Evolutionary conservation across 1,140 invertebrate genomes (phyloP).

Genomic region (Drosophila paulistorum): DNA sequence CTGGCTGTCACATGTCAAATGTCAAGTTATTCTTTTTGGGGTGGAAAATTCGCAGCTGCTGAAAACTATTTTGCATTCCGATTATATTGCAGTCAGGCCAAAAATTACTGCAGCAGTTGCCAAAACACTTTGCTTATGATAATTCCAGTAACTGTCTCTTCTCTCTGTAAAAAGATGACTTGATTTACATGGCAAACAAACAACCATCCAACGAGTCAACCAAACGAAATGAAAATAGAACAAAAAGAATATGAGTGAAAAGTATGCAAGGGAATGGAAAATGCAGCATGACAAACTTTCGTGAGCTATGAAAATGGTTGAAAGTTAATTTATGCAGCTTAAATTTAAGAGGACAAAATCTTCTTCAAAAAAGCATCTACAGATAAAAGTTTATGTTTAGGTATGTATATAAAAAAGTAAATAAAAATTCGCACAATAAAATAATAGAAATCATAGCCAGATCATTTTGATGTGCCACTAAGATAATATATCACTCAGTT

Average conservation of each 20-base stretch:
- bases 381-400: not conserved
- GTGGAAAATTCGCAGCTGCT: constrained; percentile 51
- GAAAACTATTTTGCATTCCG: constrained; percentile 73
- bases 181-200: constrained; percentile 48
- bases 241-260: not conserved
- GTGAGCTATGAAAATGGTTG: not conserved
- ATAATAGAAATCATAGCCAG: not conserved
- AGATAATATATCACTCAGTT: not conserved
- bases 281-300: constrained; percentile 21
- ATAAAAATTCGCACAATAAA: constrained; percentile 3
- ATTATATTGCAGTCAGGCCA: constrained; percentile 53
- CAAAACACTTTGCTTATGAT: constrained; percentile 68
- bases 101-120: constrained; percentile 55
- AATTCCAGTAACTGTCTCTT: constrained; percentile 46
- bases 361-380: not conserved
- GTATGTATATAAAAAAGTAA: not conserved
- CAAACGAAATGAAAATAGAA: not conserved
- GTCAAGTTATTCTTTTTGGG: constrained; percentile 55
- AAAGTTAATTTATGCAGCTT: constrained; percentile 7
- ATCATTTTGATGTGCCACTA: not conserved
- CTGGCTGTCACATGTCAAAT: constrained; percentile 74
- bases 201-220: not conserved
- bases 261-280: not conserved
- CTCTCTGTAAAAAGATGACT: constrained; percentile 27
- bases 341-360: not conserved